Evolutionary conservation across 2,797 vertebrate genomes (phyloP), one percentile per base, ranked within the genome.

Genomic region (Cryptoblepharus egeriae): DNA sequence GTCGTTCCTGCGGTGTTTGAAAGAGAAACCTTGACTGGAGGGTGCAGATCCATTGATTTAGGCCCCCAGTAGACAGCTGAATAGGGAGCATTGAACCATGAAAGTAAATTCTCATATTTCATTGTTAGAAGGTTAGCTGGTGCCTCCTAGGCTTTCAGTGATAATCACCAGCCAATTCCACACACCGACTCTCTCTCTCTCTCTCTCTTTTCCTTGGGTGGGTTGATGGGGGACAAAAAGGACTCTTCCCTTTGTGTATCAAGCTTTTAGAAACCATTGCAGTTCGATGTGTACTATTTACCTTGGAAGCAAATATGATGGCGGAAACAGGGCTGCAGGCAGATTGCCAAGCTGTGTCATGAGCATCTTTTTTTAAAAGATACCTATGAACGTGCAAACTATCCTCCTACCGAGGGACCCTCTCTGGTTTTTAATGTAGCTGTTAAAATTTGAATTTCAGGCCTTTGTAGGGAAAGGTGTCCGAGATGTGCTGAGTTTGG

Each of bases 101-200:
- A 98, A 98, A 97, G 97, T 97, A 98, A 98, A 98, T 98, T 98
- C 97, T 96, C 97, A 97, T 98, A 98, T 98, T 98, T 98, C 97
- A 97, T 96, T 96, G 96, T 96, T 95, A 94, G 97, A 97, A 98
- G 96, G 97, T 97, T 97, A 97, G 95, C 93, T 91, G 94, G 95
- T 95, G 95, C 95, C 95, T 91, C 94, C 93, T 95, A 94, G 93
- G 92, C 96, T 95, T 95, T 95, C 95, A 95, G 94, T 95, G 95
- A 96, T 96, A 95, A 96, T 95, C 93, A 94, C 96, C 96, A 96
- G 96, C 96, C 96, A 97, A 96, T 97, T 96, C 97, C 96, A 96
- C 92, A 94, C 95, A 95, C 95, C n/a, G n/a, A n/a, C n/a, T n/a
- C n/a, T 96, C 96, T 96, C 96, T 6, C 57, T 37, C 24, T 2